A percentile compares a stretch with the other conserved stretches of the same genome.
These are phyloP conservation scores for Metopia argyrocephala DNA, from an alignment of 2,888 invertebrate species.

Conservation along the genomic window DNA sequence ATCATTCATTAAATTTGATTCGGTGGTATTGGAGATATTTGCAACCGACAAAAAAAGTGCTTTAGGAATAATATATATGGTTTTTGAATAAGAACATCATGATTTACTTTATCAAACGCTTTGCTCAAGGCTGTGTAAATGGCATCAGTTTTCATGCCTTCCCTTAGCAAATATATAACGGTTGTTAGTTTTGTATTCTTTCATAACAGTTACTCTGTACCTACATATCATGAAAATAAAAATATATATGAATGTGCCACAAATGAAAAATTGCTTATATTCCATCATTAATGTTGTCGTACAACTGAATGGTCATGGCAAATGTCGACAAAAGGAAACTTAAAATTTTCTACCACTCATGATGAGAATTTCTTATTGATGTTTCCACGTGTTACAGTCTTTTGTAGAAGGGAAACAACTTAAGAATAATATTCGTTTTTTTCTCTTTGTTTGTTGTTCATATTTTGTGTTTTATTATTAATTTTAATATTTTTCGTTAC, in stretches of 20 bases:
- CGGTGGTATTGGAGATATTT: too few species aligned
- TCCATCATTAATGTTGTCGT: neutral
- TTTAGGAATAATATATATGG: too few species aligned
- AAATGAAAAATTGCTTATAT: conserved; percentile 4
- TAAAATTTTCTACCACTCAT: neutral
- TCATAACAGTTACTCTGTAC: neutral
- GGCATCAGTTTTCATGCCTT: too few species aligned
- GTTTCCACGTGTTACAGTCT: neutral
- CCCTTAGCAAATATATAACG: too few species aligned
- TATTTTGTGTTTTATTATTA: neutral
- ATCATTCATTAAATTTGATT: too few species aligned
- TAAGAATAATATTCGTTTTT: conserved; percentile 27
- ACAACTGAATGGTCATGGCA: conserved; percentile 13
- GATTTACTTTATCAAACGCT: too few species aligned
- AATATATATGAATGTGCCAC: neutral
- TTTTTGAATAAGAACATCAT: too few species aligned
- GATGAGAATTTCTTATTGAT: neutral
- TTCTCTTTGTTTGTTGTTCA: neutral
- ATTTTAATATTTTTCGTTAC: conserved; percentile 12
- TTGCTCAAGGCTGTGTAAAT: too few species aligned
- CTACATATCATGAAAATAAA: neutral
- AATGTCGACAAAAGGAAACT: conserved; percentile 30
- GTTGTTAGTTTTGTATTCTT: too few species aligned
- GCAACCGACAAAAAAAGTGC: too few species aligned
- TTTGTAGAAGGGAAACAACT: conserved; percentile 20